Evolutionary conservation across 23 tunicate species (phyloP), one percentile per base, ranked within the genome.

Genomic region (Trididemnum nubilum): DNA sequence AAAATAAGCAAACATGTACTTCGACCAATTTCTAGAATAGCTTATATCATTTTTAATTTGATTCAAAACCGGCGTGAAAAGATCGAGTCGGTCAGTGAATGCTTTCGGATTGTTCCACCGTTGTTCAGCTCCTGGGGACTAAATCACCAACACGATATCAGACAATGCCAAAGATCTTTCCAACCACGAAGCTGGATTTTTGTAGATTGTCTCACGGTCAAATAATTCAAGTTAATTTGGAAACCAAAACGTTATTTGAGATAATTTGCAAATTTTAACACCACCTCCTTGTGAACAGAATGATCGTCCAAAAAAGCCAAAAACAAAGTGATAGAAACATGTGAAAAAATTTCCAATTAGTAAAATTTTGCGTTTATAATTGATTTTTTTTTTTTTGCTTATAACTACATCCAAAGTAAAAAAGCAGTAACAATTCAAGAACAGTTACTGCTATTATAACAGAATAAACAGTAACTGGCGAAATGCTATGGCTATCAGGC

Each of bases 221-320:
- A 32, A 83, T 22, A 83, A 65, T 57, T 83, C 81, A 28, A 72
- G 40, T 23, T 58, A 2, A 89, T 88, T 23, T 78, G 76, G 33
- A 89, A 73, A 2, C 88, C 88, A 32, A 83, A 82, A 71, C 78
- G 81, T 31, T 51, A 36, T 34, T 78, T 33, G 3, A 89, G 88
- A 83, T 65, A 83, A 22, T 81, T 58, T 29, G 89, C 80, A 63
- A 89, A 89, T 77, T 81, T 77, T n/a, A 84, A 78, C 21, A 83
- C 64, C 12, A 60, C 76, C 2, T 89, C 88, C 50, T 32, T 79
- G 54, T 89, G 94, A 24, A 64, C 31, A 0, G 87, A 34, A 70
- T 83, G 81, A 22, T 89, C 94, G 35, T 89, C 87, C 27, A 24
- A 36, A 70, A 82, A 88, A 21, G 77, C 87, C 27, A 87, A 65